phyloP scores from a whole-genome alignment of 2,888 invertebrate species.

The Bruchidius siliquastri region DNA sequence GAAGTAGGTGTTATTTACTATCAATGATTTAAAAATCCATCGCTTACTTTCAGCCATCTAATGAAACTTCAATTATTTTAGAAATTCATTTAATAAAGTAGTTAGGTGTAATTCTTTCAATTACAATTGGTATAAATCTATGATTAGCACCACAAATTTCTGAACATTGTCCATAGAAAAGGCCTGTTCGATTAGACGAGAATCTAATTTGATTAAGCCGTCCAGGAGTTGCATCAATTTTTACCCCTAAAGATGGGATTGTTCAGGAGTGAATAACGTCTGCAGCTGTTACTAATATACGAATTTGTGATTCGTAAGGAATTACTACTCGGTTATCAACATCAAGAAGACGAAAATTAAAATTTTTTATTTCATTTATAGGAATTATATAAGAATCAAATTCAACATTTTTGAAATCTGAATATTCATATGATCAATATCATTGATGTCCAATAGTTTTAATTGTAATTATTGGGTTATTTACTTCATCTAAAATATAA shows the following conservation, averaged over 20 bases:
- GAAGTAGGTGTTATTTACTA: slow-evolving; percentile 61
- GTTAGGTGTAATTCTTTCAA: slow-evolving; percentile 56
- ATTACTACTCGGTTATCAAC: slow-evolving; percentile 60
- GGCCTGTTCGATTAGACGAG: slow-evolving; percentile 57
- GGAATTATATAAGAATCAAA: slow-evolving; percentile 62
- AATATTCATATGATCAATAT: slow-evolving; percentile 56
- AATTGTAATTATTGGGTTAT: slow-evolving; percentile 54
- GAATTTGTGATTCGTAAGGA: slow-evolving; percentile 59
- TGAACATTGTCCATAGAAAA: slow-evolving; percentile 73
- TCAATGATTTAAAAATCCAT: slow-evolving; percentile 66
- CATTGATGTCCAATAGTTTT: slow-evolving; percentile 61
- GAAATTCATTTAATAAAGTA: slow-evolving; percentile 58
- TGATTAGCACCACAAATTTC: slow-evolving; percentile 79
- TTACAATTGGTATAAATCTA: slow-evolving; percentile 72
- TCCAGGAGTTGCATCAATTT: slow-evolving; percentile 62
- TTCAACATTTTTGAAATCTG: slow-evolving; percentile 54
- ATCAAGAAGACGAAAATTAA: slow-evolving; percentile 57
- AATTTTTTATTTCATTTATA: slow-evolving; percentile 41
- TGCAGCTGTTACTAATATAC: slow-evolving; percentile 56
- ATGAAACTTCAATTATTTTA: slow-evolving; percentile 50
- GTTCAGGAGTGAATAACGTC: slow-evolving; percentile 68
- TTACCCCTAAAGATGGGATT: slow-evolving; percentile 57
- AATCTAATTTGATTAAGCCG: slow-evolving; percentile 62
- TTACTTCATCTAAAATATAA: slow-evolving; percentile 60
- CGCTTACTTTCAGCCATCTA: slow-evolving; percentile 67